These are phyloP conservation scores for Equus quagga DNA, from an alignment of 2,113 vertebrate species.

Conservation along the genomic window DNA sequence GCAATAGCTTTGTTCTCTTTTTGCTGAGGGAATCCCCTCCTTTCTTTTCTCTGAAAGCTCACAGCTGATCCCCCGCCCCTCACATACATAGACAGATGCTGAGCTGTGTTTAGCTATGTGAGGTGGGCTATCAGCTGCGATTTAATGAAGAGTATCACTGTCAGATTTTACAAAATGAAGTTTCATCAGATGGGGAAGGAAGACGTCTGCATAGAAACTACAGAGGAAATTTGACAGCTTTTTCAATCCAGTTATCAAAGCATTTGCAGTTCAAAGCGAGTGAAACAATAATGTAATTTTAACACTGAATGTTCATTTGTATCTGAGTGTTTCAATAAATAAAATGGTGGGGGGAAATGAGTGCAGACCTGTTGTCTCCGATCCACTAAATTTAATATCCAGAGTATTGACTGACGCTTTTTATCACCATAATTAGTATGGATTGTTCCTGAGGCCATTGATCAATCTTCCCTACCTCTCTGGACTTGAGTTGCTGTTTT, in stretches of 20 bases:
- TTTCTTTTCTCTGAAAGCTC: not conserved
- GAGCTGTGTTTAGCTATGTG: not conserved
- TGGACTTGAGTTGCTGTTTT: conserved; percentile 61
- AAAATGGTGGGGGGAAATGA: conserved; percentile 75
- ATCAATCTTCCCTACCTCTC: conserved; percentile 67
- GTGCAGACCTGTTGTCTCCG: conserved; percentile 86
- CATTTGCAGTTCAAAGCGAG: conserved; percentile 84
- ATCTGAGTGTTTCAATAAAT: conserved; percentile 84
- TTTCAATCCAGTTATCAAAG: conserved; percentile 83
- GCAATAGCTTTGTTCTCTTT: not conserved
- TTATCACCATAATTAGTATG: conserved; percentile 88
- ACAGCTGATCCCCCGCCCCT: not conserved
- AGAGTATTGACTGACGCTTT: conserved; percentile 84
- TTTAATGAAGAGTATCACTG: conserved; percentile 54
- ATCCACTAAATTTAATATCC: conserved; percentile 87
- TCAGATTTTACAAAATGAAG: conserved; percentile 59
- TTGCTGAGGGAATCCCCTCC: not conserved
- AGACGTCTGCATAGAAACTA: conserved; percentile 55
- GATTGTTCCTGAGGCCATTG: conserved; percentile 85
- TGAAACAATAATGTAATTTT: conserved; percentile 84
- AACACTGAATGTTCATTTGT: conserved; percentile 86
- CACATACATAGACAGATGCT: not conserved
- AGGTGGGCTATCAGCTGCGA: not conserved
- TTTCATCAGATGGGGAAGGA: not conserved
- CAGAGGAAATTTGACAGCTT: conserved; percentile 80